These are phyloP conservation scores for Catocala fraxini DNA, from an alignment of 2,888 invertebrate species.

Conservation along the genomic window DNA sequence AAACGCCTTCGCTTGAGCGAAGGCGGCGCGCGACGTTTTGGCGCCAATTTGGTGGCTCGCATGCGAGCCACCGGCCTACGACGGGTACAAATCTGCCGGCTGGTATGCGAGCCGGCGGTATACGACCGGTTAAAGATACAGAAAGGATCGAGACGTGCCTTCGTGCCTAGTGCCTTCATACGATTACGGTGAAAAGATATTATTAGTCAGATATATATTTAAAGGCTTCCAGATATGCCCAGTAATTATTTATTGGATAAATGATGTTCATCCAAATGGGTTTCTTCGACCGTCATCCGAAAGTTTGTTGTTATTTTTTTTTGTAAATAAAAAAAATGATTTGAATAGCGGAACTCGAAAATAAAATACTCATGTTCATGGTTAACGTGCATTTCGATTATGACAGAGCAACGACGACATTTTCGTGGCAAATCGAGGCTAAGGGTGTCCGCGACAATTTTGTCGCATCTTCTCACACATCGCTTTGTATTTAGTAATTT, in stretches of 20 bases:
- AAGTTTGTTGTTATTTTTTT: slow-evolving; percentile 21
- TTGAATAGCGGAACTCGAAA: slow-evolving; percentile 42
- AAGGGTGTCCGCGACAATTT: slow-evolving; percentile 10
- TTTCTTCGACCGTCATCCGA: slow-evolving; percentile 55
- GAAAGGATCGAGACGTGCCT: slow-evolving; percentile 48
- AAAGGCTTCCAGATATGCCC: slow-evolving; percentile 12
- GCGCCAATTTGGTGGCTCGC: no score
- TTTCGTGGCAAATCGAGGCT: slow-evolving; percentile 24
- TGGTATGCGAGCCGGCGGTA: no score
- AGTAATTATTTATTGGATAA: slow-evolving; percentile 14
- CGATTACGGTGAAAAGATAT: slow-evolving; percentile 31
- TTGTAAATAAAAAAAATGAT: slow-evolving; percentile 9
- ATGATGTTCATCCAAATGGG: slow-evolving; percentile 16
- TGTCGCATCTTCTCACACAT: not conserved
- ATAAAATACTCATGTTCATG: slow-evolving; percentile 49
- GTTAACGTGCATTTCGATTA: slow-evolving; percentile 49
- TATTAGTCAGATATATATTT: slow-evolving; percentile 19
- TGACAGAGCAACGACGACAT: slow-evolving; percentile 36
- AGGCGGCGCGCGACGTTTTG: no score
- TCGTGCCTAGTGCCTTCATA: slow-evolving; percentile 49
- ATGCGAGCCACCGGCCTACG: no score
- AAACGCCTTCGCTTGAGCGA: no score
- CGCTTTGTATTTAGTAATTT: slow-evolving; percentile 6
- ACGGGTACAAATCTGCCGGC: no score
- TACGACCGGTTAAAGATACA: no score